Evolutionary conservation across 2,797 vertebrate species (phyloP), one percentile per base, ranked within the genome.

Genomic region (Dermochelys coriacea): DNA sequence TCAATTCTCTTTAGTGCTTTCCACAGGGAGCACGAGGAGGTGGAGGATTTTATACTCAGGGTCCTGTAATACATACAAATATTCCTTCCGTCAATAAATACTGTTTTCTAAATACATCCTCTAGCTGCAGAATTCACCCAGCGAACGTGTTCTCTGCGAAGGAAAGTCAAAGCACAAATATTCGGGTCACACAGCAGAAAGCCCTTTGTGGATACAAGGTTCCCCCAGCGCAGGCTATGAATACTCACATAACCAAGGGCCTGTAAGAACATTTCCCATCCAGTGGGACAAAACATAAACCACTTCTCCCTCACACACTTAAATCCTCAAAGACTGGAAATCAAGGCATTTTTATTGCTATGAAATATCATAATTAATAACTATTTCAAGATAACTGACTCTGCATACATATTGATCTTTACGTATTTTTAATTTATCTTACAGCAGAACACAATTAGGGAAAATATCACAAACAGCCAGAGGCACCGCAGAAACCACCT

Each of bases 81-180:
- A 21, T 6, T 18, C 91, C 64, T 52, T 84, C 0, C 6, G 37
- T 29, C 55, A 12, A 11, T 9, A 77, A 52, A 29, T 0, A 0
- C 41, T 23, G 37, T 5, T 84, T 34, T 74, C 34, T 68, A 10
- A 18, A 34, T 0, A 4, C 61, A 45, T 51, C 23, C 51, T 82
- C 86, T 88, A 31, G 88, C 71, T 80, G 78, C 61, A 25, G 45
- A 52, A 59, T 8, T 82, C 81, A 45, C 21, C 50, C 68, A 68
- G 75, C 0, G 0, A 50, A 51, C 0, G 0, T 23, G 23, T 81
- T 82, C 83, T 80, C 88, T 31, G 80, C 21, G 6, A 34, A 23
- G 52, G n/a, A 11, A 75, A 77, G 75, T 49, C 41, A 25, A 81
- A 84, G 81, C 0, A 0, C 6, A 7, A 80, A 59, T 27, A 87